These are phyloP conservation scores for Heliangelus exortis DNA, from an alignment of 2,797 vertebrate species.

Conservation along the genomic window DNA sequence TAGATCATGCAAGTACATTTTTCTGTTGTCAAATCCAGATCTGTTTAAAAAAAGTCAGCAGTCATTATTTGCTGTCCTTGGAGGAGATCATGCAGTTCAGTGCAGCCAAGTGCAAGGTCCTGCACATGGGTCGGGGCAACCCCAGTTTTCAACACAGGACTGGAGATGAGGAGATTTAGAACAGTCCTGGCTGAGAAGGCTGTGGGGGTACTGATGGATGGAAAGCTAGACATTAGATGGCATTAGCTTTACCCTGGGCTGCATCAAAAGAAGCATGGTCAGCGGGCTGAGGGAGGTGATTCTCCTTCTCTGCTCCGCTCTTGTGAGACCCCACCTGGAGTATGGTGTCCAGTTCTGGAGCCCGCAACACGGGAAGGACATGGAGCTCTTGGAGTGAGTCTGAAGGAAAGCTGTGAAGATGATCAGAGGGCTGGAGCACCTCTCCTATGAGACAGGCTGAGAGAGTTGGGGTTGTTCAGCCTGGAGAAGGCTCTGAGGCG, in stretches of 20 bases:
- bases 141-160: fast-evolving
- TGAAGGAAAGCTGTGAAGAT: background rate
- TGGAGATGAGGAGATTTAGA: background rate
- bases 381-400: background rate
- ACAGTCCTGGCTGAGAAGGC: background rate
- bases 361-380: too few species aligned
- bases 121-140: fast-evolving
- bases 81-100: background rate
- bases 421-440: background rate
- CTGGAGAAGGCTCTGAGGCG: too few species aligned
- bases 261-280: fast-evolving
- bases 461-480: background rate
- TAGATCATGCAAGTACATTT: background rate
- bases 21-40: background rate
- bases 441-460: background rate
- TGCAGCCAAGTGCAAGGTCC: background rate
- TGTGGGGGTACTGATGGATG: background rate
- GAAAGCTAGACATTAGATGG: background rate
- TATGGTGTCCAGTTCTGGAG: background rate
- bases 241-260: fast-evolving
- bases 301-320: background rate
- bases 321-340: background rate
- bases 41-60: background rate
- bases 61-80: background rate
- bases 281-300: background rate